phyloP scores from a whole-genome alignment of 2,113 vertebrate genomes.

The Dasypus novemcinctus region DNA sequence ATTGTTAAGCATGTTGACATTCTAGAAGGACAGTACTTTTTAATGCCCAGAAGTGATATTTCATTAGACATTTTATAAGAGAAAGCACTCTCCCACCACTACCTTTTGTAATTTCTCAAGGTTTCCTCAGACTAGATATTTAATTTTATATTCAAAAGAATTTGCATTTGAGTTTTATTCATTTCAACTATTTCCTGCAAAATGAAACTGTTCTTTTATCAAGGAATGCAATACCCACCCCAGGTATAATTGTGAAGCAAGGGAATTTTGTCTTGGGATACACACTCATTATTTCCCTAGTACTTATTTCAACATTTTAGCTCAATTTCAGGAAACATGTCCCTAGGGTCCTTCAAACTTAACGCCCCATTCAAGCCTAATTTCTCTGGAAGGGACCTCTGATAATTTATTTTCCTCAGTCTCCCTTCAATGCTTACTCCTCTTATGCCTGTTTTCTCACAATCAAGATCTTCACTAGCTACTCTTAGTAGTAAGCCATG shows the following conservation, averaged over 20 bases:
- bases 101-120: constrained; percentile 30
- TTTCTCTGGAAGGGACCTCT: neutral
- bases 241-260: constrained; percentile 12
- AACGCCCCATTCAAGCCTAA: neutral
- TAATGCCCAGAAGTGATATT: constrained; percentile 44
- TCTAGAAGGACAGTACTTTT: neutral
- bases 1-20: constrained; percentile 5
- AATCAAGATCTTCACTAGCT: neutral
- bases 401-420: neutral
- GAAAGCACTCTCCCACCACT: neutral
- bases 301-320: neutral
- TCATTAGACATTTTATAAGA: constrained; percentile 20
- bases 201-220: neutral
- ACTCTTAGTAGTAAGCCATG: neutral
- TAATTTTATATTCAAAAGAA: constrained; percentile 25
- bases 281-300: neutral
- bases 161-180: neutral
- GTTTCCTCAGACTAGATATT: constrained; percentile 24
- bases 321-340: neutral
- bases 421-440: neutral
- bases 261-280: neutral
- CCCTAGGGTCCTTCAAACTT: neutral
- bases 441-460: neutral
- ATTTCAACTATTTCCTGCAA: constrained; percentile 20
- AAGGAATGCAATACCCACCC: neutral